These are phyloP conservation scores for Epizoanthus scotinus DNA, from an alignment of 92 coral and sea anemone species.

Conservation along the genomic window DNA sequence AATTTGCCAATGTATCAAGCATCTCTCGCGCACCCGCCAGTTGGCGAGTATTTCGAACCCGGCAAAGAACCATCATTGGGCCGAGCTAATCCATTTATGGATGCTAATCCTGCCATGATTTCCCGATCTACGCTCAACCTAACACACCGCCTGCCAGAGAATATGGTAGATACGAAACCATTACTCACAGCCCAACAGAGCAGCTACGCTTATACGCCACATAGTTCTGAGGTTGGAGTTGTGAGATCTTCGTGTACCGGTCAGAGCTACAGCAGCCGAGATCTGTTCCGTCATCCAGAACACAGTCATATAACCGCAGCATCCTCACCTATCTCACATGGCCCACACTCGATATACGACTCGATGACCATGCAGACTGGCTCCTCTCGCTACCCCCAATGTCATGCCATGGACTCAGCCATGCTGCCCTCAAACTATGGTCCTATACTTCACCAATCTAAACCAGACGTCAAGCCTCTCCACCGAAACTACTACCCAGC, in stretches of 20 bases:
- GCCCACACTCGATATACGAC: conserved; percentile 72
- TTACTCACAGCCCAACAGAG: conserved; percentile 62
- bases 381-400: conserved; percentile 67
- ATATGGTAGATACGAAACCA: conserved; percentile 73
- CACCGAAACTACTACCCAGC: conserved; percentile 68
- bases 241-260: conserved; percentile 66
- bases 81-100: conserved; percentile 69
- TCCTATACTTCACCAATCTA: conserved; percentile 82
- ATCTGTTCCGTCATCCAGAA: conserved; percentile 57
- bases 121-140: conserved; percentile 74
- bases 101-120: conserved; percentile 71
- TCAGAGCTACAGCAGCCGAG: conserved; percentile 55
- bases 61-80: conserved; percentile 72
- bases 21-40: conserved; percentile 65
- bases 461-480: conserved; percentile 74
- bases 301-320: conserved; percentile 53
- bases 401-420: conserved; percentile 59
- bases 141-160: conserved; percentile 76
- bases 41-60: conserved; percentile 74
- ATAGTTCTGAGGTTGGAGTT: conserved; percentile 66
- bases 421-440: conserved; percentile 59
- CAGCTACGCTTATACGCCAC: conserved; percentile 67
- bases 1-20: conserved; percentile 58
- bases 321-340: conserved; percentile 66
- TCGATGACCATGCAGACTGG: conserved; percentile 60